Evolutionary conservation across 2,888 invertebrate species (phyloP), one percentile per base, ranked within the genome.

Genomic region (Holacanthella duospinosa): DNA sequence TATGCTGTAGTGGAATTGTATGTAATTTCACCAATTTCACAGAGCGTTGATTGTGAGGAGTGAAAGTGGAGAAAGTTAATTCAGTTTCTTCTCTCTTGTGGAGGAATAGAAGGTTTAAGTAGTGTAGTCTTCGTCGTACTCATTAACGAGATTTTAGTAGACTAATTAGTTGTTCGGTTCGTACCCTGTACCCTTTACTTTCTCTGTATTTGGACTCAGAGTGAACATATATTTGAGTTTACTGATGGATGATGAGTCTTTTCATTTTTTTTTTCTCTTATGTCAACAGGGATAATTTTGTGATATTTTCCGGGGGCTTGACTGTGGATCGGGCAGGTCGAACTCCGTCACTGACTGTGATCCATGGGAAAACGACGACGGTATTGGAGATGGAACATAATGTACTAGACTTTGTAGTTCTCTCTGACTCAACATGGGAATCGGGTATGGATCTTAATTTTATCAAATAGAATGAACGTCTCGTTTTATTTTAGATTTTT

Each of bases 381-480:
- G 95, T 97, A 67, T 83, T 99, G 75, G 97, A 99, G 83, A 97
- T 99, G 97, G 97, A 99, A 78, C 93, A 97, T 81, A 89, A 88
- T 76, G 94, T 99, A 68, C 86, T 97, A 68, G 95, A 96, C 83
- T 97, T 99, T 81, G 86, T 95, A 76, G 91, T 93, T 64, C 83
- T 97, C 64, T 94, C 94, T 80, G 93, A 94, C 79, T 92, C 89
- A 73, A 95, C 95, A 26, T 96, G 91, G 84, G 83, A 86, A 68
- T 89, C 89, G 77, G 93, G 93, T 93, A 77, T 66, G 60, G 54
- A n/a, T n/a, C n/a, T n/a, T n/a, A n/a, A n/a, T n/a, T n/a, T n/a
- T n/a, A n/a, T n/a, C n/a, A n/a, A n/a, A n/a, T n/a, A n/a, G 43
- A 19, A 43, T 12, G 12, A 43, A 43, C 12, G 19, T 12, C 19